Evolutionary conservation across 2,797 vertebrate species (phyloP), one percentile per base, ranked within the genome.

Genomic region (Acipenser ruthenus): DNA sequence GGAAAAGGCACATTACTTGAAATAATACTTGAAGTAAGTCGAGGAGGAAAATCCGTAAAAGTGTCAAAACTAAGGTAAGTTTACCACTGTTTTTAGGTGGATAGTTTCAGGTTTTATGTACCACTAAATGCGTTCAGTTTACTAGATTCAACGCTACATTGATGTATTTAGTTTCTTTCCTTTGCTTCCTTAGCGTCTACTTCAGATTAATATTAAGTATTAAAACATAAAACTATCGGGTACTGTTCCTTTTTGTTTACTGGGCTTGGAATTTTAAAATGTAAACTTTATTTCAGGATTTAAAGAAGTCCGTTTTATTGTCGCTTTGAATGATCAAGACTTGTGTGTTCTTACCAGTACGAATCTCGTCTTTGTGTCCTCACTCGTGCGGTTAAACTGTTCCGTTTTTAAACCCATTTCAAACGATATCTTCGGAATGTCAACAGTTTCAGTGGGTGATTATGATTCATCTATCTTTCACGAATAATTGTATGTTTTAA

Each of bases 31-130:
- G 60, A 8, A 37, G 48, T 10, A 23, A 73, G 71, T 75, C 80
- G 77, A 78, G 76, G 70, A 67, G 84, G 18, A 18, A 12, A 84
- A 87, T 88, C 88, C 86, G 78, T 82, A 9, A 10, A 87, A 89
- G 88, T 86, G 83, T 84, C 82, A 79, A 85, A 89, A 89, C 78
- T 87, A 84, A 84, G 87, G 89, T 91, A 90, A 88, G 88, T 79
- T 76, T 49, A 51, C 10, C 4, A 37, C 1, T 49, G 77, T 82
- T 85, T 82, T 80, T 85, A 64, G 67, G 76, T 75, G 60, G 23
- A 9, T 6, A 60, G 60, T 64, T 62, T 37, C 5, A 58, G 15
- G 69, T 53, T 37, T 71, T 48, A 58, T 58, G 55, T 58, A 58
- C 7, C 55, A 11, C 37, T 66, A 47, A 62, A 48, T 52, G 4